Percentiles rank a stretch among this genome's conserved stretches.
These are phyloP conservation scores for Aphodius sticticus DNA, from an alignment of 2,888 invertebrate genomes.

Conservation along the genomic window DNA sequence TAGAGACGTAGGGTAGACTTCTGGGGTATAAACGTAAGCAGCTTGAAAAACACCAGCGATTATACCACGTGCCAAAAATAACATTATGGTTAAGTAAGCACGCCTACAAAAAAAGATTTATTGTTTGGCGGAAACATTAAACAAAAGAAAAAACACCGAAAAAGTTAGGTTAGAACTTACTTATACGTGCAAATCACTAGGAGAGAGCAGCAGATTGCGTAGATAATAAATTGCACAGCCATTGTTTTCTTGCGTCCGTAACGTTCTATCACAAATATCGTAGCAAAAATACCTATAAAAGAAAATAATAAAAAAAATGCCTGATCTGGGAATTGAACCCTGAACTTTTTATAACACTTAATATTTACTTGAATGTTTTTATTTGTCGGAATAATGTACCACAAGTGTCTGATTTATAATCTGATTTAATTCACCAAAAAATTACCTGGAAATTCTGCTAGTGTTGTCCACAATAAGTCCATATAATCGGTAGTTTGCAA, in stretches of 20 bases:
- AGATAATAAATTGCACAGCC: slow-evolving; percentile 90
- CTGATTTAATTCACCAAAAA: background rate
- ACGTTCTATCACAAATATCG: slow-evolving; percentile 88
- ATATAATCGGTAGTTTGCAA: slow-evolving; percentile 88
- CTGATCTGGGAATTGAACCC: no score
- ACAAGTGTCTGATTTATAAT: no score
- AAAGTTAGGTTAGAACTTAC: slow-evolving; percentile 62
- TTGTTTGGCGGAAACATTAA: background rate
- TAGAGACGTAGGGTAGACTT: slow-evolving; percentile 91
- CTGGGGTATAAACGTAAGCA: slow-evolving; percentile 95
- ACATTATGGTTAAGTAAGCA: slow-evolving; percentile 77
- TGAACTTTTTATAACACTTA: no score
- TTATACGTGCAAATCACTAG: slow-evolving; percentile 77
- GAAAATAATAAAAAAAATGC: slow-evolving; percentile 9
- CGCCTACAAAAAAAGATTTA: slow-evolving; percentile 65
- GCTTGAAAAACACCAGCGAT: slow-evolving; percentile 96
- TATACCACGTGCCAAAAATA: slow-evolving; percentile 89
- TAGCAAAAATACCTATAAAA: slow-evolving; percentile 82
- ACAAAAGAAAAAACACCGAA: background rate
- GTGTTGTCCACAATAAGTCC: slow-evolving; percentile 91
- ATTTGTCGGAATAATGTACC: no score
- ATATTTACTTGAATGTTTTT: no score
- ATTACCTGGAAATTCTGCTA: slow-evolving; percentile 91
- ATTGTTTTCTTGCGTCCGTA: slow-evolving; percentile 92
- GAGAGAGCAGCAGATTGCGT: slow-evolving; percentile 77